Evolutionary conservation across 2,888 invertebrate genomes (phyloP), one percentile per base, ranked within the genome.

Genomic region (Amitus sp.): DNA sequence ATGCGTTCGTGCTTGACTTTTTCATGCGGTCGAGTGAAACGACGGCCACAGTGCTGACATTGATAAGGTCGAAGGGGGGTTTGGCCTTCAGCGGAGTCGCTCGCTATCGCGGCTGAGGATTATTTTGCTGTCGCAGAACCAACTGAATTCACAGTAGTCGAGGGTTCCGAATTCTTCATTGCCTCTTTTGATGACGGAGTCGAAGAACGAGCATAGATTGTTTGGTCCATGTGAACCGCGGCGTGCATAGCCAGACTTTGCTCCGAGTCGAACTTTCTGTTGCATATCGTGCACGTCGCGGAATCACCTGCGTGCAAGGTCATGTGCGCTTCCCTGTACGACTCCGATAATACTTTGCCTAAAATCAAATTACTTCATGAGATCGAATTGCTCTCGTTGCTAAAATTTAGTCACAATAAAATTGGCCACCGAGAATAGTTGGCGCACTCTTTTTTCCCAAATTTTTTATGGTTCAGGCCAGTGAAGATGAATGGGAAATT

Each of bases 1-100:
- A 92, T 90, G n/a, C 93, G 84, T 79, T 93, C 93, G 71, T 93
- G 93, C 79, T 92, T 92, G 1, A 93, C 92, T 79, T 92, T 92
- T 71, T 93, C 92, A 70, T 91, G 91, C 0, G 93, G 92, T 37
- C 91, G 84, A 1, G 87, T 85, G 71, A 93, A 93, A 61, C 88
- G 84, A 51, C 90, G 85, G 0, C 87, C 88, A 71, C 93, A 93
- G 74, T 88, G 92, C 56, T 88, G 85, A 71, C 93, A 93, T 46
- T 86, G 86, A 78, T 91, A 92, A 1, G 87, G 88, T 12, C 85
- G n/a, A n/a, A n/a, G n/a, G n/a, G n/a, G n/a, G n/a, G n/a, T 80
- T 51, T 82, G 72, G 15, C 15, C 69, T 7, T 73, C 68, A 1
- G 7, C 39, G 1, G 3, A 7, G 7, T 23, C 7, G 23, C 23